Evolutionary conservation across 2,888 invertebrate species (phyloP).

Genomic region (Polydrusus cervinus): DNA sequence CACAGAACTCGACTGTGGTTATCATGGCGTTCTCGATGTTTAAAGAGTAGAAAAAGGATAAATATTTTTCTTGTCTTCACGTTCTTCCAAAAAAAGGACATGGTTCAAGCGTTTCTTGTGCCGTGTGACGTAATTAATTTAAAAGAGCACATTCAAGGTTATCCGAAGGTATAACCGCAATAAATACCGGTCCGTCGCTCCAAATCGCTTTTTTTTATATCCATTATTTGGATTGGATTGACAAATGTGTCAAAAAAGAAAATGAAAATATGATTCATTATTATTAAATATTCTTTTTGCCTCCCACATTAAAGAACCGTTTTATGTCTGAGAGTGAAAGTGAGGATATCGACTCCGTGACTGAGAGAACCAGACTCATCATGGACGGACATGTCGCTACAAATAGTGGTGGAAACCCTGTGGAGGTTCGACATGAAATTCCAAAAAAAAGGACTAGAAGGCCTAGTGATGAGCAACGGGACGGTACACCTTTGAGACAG

Average conservation of each 20-base stretch:
- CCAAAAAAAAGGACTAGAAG: conserved; percentile 43
- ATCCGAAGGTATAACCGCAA: too few species aligned
- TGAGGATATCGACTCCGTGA: conserved; percentile 76
- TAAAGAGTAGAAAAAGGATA: too few species aligned
- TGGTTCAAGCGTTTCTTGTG: too few species aligned
- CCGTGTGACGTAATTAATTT: too few species aligned
- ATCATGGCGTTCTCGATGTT: too few species aligned
- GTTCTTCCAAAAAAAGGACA: too few species aligned
- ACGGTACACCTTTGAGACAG: conserved; percentile 12
- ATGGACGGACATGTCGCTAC: conserved; percentile 88
- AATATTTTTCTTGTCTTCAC: too few species aligned
- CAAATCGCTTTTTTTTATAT: too few species aligned
- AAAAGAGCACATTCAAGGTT: too few species aligned
- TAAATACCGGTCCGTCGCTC: too few species aligned
- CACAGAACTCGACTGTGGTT: too few species aligned
- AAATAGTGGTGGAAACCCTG: conserved; percentile 72
- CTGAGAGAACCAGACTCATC: conserved; percentile 87
- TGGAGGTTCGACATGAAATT: conserved; percentile 44
- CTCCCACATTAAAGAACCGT: conserved; percentile 20
- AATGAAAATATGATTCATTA: conserved; percentile 18
- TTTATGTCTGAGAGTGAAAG: conserved; percentile 67
- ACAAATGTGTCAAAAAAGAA: not conserved
- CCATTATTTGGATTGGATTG: not conserved
- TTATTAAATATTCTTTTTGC: conserved; percentile 14
- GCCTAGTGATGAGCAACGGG: conserved; percentile 10